Conservation (phyloP, 2,113 vertebrate genomes). For the Amblyopsis rosae region DNA sequence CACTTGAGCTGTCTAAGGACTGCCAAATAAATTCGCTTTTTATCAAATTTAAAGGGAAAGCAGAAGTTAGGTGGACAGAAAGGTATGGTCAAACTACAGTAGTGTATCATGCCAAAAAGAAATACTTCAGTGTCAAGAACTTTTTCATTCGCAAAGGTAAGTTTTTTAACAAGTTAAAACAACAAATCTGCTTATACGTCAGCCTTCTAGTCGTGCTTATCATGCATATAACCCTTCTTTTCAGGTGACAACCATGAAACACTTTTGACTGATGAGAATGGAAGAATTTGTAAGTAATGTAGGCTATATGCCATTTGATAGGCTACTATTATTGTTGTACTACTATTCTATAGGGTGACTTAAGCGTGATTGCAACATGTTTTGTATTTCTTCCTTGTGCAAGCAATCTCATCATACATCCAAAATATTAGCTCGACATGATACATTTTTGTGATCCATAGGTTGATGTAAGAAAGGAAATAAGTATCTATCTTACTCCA, state of each 20-base stretch:
- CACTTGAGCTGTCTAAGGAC: slow-evolving; percentile 63
- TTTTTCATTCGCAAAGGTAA: slow-evolving; percentile 61
- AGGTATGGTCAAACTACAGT: slow-evolving; percentile 18
- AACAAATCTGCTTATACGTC: neutral
- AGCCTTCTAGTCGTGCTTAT: neutral
- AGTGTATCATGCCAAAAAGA: slow-evolving; percentile 65
- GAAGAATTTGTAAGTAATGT: slow-evolving; percentile 48
- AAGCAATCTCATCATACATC: too few species aligned
- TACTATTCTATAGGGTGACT: too few species aligned
- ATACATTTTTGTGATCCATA: too few species aligned
- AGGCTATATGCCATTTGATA: too few species aligned
- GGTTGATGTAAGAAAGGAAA: too few species aligned
- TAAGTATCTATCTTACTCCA: too few species aligned
- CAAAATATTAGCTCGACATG: too few species aligned
- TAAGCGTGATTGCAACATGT: too few species aligned
- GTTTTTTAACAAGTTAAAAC: neutral
- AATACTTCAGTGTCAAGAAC: slow-evolving; percentile 64
- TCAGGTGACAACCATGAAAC: slow-evolving; percentile 22
- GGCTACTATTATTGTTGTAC: too few species aligned
- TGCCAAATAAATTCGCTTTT: slow-evolving; percentile 43
- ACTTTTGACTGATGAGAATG: slow-evolving; percentile 26
- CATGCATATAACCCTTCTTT: neutral
- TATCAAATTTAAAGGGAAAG: slow-evolving; percentile 72
- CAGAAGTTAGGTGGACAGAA: slow-evolving; percentile 64
- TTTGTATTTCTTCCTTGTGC: too few species aligned